These are phyloP conservation scores for Ailuropoda melanoleuca DNA, from an alignment of 2,113 vertebrate genomes.

Conservation along the genomic window DNA sequence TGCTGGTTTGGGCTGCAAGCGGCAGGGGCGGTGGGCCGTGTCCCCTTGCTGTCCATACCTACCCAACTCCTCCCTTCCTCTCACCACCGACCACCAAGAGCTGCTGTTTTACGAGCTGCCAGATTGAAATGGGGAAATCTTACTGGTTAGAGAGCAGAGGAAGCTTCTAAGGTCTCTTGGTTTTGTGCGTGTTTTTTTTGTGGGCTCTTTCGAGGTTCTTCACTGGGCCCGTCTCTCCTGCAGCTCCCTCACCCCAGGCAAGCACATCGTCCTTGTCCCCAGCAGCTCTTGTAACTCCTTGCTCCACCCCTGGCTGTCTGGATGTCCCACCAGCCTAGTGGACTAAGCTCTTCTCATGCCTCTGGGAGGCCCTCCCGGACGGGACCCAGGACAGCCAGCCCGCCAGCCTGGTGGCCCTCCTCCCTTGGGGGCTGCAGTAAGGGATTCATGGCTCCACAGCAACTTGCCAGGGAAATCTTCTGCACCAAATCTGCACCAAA, in stretches of 20 bases:
- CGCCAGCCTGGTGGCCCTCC: background rate
- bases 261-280: background rate
- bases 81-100: background rate
- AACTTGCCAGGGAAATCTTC: background rate
- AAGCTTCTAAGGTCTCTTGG: background rate
- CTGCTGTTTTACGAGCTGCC: background rate
- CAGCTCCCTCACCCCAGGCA: background rate
- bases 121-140: background rate
- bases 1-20: background rate
- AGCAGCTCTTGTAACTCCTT: background rate
- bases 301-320: background rate
- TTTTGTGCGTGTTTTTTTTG: background rate
- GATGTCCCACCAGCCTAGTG: background rate
- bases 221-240: background rate
- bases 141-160: background rate
- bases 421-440: too few relatives aligned
- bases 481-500: background rate
- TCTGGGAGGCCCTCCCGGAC: background rate
- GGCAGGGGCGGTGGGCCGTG: rapidly evolving
- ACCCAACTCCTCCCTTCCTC: background rate
- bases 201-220: background rate
- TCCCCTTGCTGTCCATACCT: background rate
- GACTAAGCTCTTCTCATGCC: background rate
- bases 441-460: background rate
- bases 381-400: background rate